A percentile compares a stretch with the other conserved stretches of the same genome.
Evolutionary conservation across 2,113 vertebrate genomes (phyloP).

Genomic region (Silurus meridionalis): DNA sequence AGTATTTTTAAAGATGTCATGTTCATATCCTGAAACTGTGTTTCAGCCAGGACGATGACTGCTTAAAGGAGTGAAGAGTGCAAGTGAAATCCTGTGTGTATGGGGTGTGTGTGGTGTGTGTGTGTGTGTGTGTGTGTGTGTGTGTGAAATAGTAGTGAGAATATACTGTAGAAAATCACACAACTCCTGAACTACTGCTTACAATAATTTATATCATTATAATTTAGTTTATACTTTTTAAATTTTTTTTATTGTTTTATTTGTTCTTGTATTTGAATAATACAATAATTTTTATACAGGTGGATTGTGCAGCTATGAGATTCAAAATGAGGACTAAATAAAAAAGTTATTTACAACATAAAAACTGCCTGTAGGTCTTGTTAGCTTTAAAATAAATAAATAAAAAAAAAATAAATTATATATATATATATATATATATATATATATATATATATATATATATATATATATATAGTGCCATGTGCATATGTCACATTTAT

Average conservation of each 20-base stretch:
- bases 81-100: not conserved
- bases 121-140: not conserved
- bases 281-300: not conserved
- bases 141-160: not conserved
- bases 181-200: not conserved
- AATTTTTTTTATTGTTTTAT: not conserved
- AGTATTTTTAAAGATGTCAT: constrained; percentile 56
- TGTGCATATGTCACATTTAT: constrained; percentile 27
- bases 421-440: too few species aligned
- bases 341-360: not conserved
- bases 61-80: constrained; percentile 21
- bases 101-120: too few species aligned
- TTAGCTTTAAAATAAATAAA: not conserved
- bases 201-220: not conserved
- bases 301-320: not conserved
- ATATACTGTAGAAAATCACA: not conserved
- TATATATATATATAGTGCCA: too few species aligned
- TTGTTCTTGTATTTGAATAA: not conserved
- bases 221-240: not conserved
- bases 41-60: constrained; percentile 31
- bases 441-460: too few species aligned
- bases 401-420: too few species aligned
- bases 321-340: not conserved
- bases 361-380: not conserved
- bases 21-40: constrained; percentile 44